phyloP scores from a whole-genome alignment of 2,888 invertebrate species.

The Orthonevra nobilis region DNA sequence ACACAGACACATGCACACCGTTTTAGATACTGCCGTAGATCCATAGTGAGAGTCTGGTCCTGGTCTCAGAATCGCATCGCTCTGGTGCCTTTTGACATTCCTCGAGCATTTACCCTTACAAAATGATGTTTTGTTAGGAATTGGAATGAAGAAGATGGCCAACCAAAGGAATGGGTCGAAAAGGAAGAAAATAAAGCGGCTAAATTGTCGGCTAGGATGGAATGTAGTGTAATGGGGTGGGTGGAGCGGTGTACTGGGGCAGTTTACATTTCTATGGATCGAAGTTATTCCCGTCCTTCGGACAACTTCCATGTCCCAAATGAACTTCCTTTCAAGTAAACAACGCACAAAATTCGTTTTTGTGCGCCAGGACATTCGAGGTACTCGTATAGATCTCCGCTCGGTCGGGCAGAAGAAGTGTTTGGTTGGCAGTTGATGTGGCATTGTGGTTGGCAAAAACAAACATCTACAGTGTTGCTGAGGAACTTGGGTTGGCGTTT shows the following conservation, averaged over 20 bases:
- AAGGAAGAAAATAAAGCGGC: constrained; percentile 14
- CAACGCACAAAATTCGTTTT: constrained; percentile 57
- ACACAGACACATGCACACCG: background rate
- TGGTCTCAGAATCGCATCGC: constrained; percentile 24
- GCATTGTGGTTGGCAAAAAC: constrained; percentile 25
- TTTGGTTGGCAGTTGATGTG: constrained; percentile 30
- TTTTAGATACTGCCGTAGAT: constrained; percentile 13
- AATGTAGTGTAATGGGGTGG: background rate
- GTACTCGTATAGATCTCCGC: constrained; percentile 41
- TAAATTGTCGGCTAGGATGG: constrained; percentile 25
- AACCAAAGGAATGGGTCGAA: background rate
- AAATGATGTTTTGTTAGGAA: constrained; percentile 51
- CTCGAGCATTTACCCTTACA: constrained; percentile 49
- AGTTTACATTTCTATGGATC: constrained; percentile 32
- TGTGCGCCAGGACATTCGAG: constrained; percentile 13
- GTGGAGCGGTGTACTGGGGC: background rate
- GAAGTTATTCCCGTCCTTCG: constrained; percentile 32
- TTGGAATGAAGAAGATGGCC: constrained; percentile 25
- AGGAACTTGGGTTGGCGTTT: background rate
- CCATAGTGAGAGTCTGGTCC: constrained; percentile 38
- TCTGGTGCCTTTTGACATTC: constrained; percentile 65
- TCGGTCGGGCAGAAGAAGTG: constrained; percentile 35
- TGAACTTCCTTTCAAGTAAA: constrained; percentile 55
- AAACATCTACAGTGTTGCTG: constrained; percentile 45
- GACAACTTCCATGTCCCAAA: constrained; percentile 27